A percentile compares a stretch with the other conserved stretches of the same genome.
These are phyloP conservation scores for Creontiades dilutus DNA, from an alignment of 2,888 invertebrate genomes.

Conservation along the genomic window DNA sequence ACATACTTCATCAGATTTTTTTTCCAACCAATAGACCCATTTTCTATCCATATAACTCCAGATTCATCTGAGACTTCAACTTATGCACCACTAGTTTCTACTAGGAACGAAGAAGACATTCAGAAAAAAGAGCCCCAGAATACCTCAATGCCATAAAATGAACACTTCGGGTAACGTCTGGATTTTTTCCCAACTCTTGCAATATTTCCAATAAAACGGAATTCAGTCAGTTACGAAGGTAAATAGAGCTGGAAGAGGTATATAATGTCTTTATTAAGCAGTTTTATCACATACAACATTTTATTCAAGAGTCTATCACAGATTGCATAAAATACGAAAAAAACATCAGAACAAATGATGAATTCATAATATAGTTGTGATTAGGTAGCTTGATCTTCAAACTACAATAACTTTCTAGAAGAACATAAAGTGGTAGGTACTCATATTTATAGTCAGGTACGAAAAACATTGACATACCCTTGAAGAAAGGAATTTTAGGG, in stretches of 20 bases:
- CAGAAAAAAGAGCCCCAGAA: too few species aligned
- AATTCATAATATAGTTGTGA: neutral
- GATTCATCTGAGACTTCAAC: too few species aligned
- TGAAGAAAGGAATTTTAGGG: too few species aligned
- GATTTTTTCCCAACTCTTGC: too few species aligned
- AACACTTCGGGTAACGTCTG: too few species aligned
- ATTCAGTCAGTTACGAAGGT: neutral
- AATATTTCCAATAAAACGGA: too few species aligned
- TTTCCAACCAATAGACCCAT: too few species aligned
- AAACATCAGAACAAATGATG: neutral
- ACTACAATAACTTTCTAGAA: neutral
- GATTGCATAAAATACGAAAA: constrained; percentile 29
- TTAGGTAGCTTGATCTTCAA: neutral
- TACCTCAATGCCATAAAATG: too few species aligned
- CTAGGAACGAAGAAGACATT: too few species aligned
- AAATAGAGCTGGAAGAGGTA: neutral
- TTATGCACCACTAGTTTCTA: too few species aligned
- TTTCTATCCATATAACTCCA: too few species aligned
- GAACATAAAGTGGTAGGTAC: neutral
- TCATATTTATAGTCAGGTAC: neutral
- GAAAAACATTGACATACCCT: neutral
- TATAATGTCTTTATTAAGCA: constrained; percentile 38
- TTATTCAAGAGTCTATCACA: constrained; percentile 44
- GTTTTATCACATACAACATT: constrained; percentile 30
- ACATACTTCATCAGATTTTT: too few species aligned